Conservation (phyloP, 2,888 invertebrate species). For the Lithosia quadra region DNA sequence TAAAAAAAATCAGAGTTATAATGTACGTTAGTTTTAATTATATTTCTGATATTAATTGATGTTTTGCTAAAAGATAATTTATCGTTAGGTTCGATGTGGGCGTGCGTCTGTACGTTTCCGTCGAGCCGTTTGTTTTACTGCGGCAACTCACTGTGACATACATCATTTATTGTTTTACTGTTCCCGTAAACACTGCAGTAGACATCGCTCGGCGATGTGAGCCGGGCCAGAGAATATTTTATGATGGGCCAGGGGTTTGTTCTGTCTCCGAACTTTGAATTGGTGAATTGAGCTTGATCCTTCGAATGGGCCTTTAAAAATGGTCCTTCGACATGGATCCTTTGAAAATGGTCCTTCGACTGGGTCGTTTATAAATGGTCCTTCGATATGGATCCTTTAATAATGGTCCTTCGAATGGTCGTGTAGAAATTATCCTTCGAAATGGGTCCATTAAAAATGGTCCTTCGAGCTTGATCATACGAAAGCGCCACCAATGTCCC, state of each 20-base stretch:
- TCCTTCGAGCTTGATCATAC: neutral
- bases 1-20: constrained; percentile 77
- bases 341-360: neutral
- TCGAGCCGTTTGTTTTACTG: constrained; percentile 53
- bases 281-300: neutral
- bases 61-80: constrained; percentile 85
- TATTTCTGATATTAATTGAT: constrained; percentile 86
- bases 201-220: constrained; percentile 35
- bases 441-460: neutral
- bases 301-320: neutral
- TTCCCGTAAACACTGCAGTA: constrained; percentile 57
- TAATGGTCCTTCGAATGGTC: neutral
- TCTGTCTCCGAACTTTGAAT: neutral
- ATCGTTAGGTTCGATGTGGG: constrained; percentile 76
- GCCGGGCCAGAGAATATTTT: constrained; percentile 32
- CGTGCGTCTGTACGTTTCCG: constrained; percentile 50
- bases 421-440: neutral
- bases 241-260: neutral
- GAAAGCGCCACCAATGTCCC: neutral
- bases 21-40: constrained; percentile 86
- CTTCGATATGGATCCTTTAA: neutral
- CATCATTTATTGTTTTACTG: constrained; percentile 63
- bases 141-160: constrained; percentile 54
- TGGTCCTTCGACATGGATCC: neutral
- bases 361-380: neutral